Percentiles rank a stretch among this genome's conserved stretches.
Conservation (phyloP, 2,113 vertebrate species). For the Lampris incognitus region DNA sequence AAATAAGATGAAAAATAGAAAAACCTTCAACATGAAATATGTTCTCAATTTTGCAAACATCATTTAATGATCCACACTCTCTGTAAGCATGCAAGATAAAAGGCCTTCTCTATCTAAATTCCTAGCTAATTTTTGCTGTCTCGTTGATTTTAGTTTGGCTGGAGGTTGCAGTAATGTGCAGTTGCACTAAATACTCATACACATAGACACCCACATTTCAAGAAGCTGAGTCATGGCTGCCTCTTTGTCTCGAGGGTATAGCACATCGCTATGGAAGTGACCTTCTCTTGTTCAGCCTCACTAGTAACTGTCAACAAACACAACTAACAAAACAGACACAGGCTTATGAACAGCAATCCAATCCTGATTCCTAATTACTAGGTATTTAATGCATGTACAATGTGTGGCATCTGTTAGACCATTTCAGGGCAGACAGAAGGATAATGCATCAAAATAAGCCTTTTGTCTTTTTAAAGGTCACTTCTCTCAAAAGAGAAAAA, state of each 20-base stretch:
- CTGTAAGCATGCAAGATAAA: neutral
- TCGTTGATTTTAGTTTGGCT: neutral
- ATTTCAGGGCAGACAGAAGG: neutral
- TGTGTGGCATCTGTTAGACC: neutral
- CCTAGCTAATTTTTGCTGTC: too few relatives aligned
- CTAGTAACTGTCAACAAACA: constrained; percentile 35
- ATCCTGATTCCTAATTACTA: constrained; percentile 14
- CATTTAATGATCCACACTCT: neutral
- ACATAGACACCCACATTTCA: constrained; percentile 7
- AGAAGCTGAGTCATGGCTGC: constrained; percentile 51
- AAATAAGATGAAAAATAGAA: neutral
- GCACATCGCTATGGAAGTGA: constrained; percentile 58
- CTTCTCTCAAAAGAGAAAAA: neutral
- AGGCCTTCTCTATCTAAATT: too few relatives aligned
- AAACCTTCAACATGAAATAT: neutral
- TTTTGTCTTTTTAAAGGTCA: constrained; percentile 18
- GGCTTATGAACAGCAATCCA: constrained; percentile 18
- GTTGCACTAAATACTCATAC: constrained; percentile 12
- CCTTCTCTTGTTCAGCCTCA: constrained; percentile 41
- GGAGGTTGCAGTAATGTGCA: constrained; percentile 10
- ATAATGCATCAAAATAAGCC: neutral
- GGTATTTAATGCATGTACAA: neutral
- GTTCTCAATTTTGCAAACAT: constrained; percentile 4
- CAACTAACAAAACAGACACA: constrained; percentile 35
- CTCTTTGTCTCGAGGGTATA: constrained; percentile 58